These are phyloP conservation scores for Apoderus coryli DNA, from an alignment of 2,888 invertebrate species.

Conservation along the genomic window DNA sequence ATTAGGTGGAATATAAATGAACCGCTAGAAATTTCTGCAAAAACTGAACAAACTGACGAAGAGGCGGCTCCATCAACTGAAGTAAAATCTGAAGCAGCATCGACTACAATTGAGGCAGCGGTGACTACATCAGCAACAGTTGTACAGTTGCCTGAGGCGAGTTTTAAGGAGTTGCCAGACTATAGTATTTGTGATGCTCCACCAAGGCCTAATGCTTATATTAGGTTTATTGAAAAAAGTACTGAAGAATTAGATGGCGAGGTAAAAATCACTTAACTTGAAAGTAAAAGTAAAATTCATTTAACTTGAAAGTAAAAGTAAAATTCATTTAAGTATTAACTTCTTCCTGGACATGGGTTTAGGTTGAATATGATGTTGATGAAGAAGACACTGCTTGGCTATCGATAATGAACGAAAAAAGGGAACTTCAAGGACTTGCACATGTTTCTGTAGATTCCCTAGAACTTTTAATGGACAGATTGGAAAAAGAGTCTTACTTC, in stretches of 20 bases:
- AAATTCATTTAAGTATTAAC: constrained; percentile 5
- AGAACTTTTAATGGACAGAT: constrained; percentile 91
- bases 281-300: constrained; percentile 1
- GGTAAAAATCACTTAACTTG: no score
- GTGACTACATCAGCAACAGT: constrained; percentile 26
- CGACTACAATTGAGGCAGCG: constrained; percentile 2
- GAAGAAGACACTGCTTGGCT: constrained; percentile 97
- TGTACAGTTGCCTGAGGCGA: constrained; percentile 53
- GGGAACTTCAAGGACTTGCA: constrained; percentile 55
- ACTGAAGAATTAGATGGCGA: constrained; percentile 88
- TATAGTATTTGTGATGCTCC: constrained; percentile 75
- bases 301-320: no score
- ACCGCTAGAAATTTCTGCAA: constrained; percentile 50
- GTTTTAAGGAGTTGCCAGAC: constrained; percentile 54
- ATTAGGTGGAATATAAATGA: constrained; percentile 42
- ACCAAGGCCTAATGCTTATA: constrained; percentile 74
- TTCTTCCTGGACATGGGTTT: constrained; percentile 20
- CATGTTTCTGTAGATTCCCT: constrained; percentile 78
- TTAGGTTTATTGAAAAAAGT: constrained; percentile 87
- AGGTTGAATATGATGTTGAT: constrained; percentile 95
- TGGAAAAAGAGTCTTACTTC: constrained; percentile 96
- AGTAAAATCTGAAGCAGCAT: constrained; percentile 31
- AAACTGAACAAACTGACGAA: constrained; percentile 42
- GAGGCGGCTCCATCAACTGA: constrained; percentile 32
- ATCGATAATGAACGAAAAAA: constrained; percentile 69